A percentile compares a stretch with the other conserved stretches of the same genome.
Conservation (phyloP, 35 echinoderm and acorn worm species). For the Eucidaris tribuloides region DNA sequence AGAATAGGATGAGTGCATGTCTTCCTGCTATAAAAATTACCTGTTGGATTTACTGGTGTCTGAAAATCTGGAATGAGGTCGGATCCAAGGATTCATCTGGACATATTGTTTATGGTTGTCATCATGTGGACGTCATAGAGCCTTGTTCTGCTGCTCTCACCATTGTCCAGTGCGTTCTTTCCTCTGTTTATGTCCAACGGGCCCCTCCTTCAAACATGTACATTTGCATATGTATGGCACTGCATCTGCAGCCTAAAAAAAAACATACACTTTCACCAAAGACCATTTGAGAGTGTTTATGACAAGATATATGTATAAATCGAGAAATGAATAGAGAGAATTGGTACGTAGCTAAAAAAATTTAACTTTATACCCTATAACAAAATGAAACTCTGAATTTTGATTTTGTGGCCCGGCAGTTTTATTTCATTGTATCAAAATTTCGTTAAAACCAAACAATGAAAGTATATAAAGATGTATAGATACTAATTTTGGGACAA, state of each 20-base stretch:
- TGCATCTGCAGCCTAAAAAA: conserved; percentile 38
- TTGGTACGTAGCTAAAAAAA: background rate
- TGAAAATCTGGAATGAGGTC: conserved; percentile 15
- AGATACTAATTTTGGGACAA: background rate
- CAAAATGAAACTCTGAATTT: background rate
- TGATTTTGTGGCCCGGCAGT: no score
- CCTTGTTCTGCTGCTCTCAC: background rate
- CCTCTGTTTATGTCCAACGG: conserved; percentile 32
- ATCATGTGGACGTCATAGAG: conserved; percentile 38
- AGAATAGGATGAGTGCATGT: background rate
- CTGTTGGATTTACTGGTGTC: background rate
- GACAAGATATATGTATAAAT: background rate
- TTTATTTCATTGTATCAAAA: no score
- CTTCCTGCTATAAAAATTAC: background rate
- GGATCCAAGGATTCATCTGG: background rate
- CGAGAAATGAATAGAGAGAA: background rate
- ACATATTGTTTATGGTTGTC: conserved; percentile 10
- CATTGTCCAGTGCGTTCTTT: background rate
- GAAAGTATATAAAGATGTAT: no score
- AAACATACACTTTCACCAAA: background rate
- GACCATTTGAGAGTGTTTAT: background rate
- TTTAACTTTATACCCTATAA: background rate
- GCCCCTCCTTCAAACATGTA: conserved; percentile 37
- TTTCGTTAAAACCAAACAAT: no score
- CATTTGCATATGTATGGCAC: conserved; percentile 48